Conservation (phyloP, 2,888 invertebrate genomes). For the Gasteruption jaculator region DNA sequence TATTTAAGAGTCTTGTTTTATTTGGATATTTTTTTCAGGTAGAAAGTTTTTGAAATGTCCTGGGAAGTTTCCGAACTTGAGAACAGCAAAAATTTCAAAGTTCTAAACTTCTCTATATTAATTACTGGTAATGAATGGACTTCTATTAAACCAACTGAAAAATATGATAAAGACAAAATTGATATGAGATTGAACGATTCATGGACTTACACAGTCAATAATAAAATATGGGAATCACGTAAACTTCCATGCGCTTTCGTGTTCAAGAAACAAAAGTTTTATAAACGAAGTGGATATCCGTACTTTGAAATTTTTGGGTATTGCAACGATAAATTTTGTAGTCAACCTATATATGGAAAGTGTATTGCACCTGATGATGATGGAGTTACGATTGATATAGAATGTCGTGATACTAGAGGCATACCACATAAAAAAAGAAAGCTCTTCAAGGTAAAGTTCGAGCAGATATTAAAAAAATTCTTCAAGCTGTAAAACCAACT, state of each 20-base stretch:
- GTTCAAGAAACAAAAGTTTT: constrained; percentile 9
- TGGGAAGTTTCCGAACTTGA: too few species aligned
- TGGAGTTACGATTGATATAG: constrained; percentile 4
- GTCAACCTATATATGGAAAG: background rate
- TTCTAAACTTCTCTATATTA: too few species aligned
- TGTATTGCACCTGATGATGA: background rate
- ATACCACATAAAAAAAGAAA: constrained; percentile 7
- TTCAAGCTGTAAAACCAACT: background rate
- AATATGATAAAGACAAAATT: constrained; percentile 8
- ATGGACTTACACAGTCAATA: constrained; percentile 4
- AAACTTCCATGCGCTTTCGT: constrained; percentile 8
- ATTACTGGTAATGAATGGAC: constrained; percentile 6
- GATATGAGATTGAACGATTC: background rate
- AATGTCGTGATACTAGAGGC: background rate
- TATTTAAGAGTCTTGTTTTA: too few species aligned
- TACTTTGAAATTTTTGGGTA: constrained; percentile 11
- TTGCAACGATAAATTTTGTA: constrained; percentile 10
- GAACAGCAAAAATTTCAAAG: too few species aligned
- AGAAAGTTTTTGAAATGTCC: too few species aligned
- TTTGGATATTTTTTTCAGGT: too few species aligned
- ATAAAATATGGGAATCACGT: constrained; percentile 3
- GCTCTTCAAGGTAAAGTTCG: background rate
- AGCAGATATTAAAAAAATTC: constrained; percentile 1
- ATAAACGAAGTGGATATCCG: constrained; percentile 3
- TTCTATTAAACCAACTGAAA: constrained; percentile 4